Evolutionary conservation across 2,888 invertebrate species (phyloP).

Genomic region (Caenorhabditis auriculariae): DNA sequence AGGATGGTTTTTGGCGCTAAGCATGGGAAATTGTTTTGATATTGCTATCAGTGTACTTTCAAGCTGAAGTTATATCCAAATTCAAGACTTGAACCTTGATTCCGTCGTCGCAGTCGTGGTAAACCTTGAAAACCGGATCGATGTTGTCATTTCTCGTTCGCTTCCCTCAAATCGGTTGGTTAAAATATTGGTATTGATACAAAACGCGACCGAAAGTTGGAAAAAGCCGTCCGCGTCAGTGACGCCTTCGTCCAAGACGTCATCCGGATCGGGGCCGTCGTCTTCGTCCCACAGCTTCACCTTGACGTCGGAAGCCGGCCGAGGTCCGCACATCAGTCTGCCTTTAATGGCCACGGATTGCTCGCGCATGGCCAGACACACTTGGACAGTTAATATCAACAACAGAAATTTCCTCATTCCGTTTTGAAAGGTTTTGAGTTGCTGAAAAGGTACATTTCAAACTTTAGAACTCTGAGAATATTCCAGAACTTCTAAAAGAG

Average conservation of each 20-base stretch:
- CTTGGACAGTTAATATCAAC: neutral
- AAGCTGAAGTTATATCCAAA: neutral
- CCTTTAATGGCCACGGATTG: slow-evolving; percentile 43
- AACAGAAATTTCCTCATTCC: neutral
- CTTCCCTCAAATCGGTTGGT: slow-evolving; percentile 23
- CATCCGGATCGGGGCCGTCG: slow-evolving; percentile 53
- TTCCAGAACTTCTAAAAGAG: no score
- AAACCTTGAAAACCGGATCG: slow-evolving; percentile 54
- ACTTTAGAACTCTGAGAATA: no score
- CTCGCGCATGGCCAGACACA: no score
- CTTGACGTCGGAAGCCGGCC: slow-evolving; percentile 43
- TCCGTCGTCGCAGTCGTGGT: slow-evolving; percentile 53
- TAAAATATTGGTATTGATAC: neutral
- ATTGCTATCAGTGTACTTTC: neutral
- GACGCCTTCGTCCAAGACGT: slow-evolving; percentile 48
- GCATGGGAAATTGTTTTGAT: no score
- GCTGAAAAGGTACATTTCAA: no score
- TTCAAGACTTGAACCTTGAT: slow-evolving; percentile 20
- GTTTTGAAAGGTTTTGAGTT: neutral
- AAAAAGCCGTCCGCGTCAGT: slow-evolving; percentile 46
- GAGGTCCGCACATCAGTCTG: slow-evolving; percentile 37
- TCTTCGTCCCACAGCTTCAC: slow-evolving; percentile 51
- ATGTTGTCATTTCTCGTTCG: slow-evolving; percentile 48
- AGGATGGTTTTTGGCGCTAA: neutral
- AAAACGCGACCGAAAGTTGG: slow-evolving; percentile 16